Evolutionary conservation across 2,888 invertebrate species (phyloP).

Genomic region (Sinodicranocentrus sp.): DNA sequence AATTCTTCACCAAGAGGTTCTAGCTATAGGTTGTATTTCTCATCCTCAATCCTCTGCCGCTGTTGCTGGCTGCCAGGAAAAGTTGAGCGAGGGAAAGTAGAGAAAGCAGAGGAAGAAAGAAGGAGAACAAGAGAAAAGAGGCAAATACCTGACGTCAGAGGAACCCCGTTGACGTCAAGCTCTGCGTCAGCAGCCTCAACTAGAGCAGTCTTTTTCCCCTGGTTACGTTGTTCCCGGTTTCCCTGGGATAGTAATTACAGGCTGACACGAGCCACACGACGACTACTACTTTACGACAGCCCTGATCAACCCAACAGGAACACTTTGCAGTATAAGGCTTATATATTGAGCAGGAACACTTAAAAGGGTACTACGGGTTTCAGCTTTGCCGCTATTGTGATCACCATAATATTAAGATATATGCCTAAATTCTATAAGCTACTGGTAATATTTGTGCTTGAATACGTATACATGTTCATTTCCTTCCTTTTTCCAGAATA

Average conservation of each 20-base stretch:
- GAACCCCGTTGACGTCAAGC: slow-evolving; percentile 73
- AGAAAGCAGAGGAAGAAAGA: slow-evolving; percentile 28
- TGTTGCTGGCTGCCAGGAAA: slow-evolving; percentile 2
- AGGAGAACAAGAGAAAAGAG: slow-evolving; percentile 43
- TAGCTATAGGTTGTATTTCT: too few species aligned
- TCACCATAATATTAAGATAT: too few species aligned
- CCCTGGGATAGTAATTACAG: slow-evolving; percentile 69
- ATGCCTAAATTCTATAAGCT: too few species aligned
- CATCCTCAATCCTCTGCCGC: too few species aligned
- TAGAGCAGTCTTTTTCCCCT: slow-evolving; percentile 66
- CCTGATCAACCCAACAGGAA: slow-evolving; percentile 49
- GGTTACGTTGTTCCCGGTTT: slow-evolving; percentile 69
- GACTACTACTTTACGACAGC: slow-evolving; percentile 36
- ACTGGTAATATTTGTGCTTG: too few species aligned
- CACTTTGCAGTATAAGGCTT: neutral
- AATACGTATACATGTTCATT: slow-evolving; percentile 1
- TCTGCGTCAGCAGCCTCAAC: slow-evolving; percentile 74
- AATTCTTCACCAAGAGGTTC: too few species aligned
- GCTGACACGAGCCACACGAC: slow-evolving; percentile 67
- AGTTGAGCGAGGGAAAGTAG: slow-evolving; percentile 42
- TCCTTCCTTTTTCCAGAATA: neutral
- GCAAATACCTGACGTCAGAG: slow-evolving; percentile 73
- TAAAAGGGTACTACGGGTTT: too few species aligned
- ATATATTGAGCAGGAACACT: neutral
- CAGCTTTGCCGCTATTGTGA: neutral